Evolutionary conservation across 2,888 invertebrate species (phyloP).

Genomic region (Napeogenes inachia): DNA sequence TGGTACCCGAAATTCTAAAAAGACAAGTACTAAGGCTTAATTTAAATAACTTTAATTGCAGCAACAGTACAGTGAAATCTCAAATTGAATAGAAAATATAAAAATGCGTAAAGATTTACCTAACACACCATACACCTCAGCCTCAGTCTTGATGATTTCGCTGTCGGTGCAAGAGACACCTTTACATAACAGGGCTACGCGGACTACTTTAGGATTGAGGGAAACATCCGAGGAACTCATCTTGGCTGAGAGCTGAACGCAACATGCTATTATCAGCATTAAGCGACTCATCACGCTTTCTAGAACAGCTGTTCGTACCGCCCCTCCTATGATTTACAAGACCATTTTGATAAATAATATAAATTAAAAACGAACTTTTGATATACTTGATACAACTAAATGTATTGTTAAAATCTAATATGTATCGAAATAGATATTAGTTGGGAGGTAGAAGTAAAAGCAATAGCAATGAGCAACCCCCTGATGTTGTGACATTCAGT

Average conservation of each 20-base stretch:
- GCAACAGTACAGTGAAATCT: too few species aligned
- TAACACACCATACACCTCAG: conserved; percentile 27
- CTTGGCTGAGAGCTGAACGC: conserved; percentile 49
- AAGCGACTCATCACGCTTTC: conserved; percentile 21
- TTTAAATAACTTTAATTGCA: too few species aligned
- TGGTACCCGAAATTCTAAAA: conserved; percentile 47
- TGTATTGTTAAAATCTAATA: too few species aligned
- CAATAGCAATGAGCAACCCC: too few species aligned
- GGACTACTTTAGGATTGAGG: conserved; percentile 34
- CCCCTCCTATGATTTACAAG: conserved; percentile 8
- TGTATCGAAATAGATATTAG: too few species aligned
- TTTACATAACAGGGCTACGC: conserved; percentile 32
- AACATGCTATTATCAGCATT: conserved; percentile 41
- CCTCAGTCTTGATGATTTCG: conserved; percentile 42
- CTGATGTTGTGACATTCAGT: too few species aligned
- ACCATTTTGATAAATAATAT: neutral
- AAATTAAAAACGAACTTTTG: neutral
- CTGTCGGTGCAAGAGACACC: conserved; percentile 32
- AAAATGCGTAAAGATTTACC: neutral
- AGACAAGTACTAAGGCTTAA: neutral
- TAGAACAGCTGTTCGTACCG: neutral
- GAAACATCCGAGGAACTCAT: conserved; percentile 38
- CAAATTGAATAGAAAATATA: too few species aligned
- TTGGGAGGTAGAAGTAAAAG: too few species aligned
- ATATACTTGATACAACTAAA: too few species aligned